Conservation (phyloP, 2,888 invertebrate species). For the Steinernema carpocapsae region DNA sequence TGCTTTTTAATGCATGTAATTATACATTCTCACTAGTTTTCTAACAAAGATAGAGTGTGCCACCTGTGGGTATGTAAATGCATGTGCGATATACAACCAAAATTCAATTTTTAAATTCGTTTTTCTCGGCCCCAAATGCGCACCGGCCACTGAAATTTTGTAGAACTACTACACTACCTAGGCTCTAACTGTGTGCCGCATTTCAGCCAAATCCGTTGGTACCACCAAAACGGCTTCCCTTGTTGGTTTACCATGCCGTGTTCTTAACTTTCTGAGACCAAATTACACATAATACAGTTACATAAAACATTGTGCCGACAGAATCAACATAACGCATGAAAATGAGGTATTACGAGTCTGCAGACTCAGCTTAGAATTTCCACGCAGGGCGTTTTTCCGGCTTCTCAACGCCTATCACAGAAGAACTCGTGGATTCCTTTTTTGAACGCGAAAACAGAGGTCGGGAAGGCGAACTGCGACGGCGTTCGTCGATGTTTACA, state of each 20-base stretch:
- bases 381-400: constrained; percentile 62
- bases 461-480: constrained; percentile 58
- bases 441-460: constrained; percentile 54
- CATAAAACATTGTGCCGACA: not conserved
- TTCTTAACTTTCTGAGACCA: constrained; percentile 11
- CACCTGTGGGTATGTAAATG: too few relatives aligned
- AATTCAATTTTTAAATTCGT: too few relatives aligned
- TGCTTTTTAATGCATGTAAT: too few relatives aligned
- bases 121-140: too few relatives aligned
- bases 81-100: too few relatives aligned
- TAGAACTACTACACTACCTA: too few relatives aligned
- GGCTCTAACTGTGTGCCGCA: too few relatives aligned
- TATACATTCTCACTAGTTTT: too few relatives aligned
- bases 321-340: not conserved
- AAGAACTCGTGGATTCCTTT: constrained; percentile 48
- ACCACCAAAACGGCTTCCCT: not conserved
- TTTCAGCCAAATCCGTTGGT: too few relatives aligned
- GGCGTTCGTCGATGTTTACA: constrained; percentile 42
- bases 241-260: not conserved
- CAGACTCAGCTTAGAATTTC: constrained; percentile 56
- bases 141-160: too few relatives aligned
- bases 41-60: too few relatives aligned
- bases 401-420: constrained; percentile 29
- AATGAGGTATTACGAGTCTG: constrained; percentile 4
- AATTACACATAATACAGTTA: constrained; percentile 24